Conservation (phyloP, 2,113 vertebrate species). For the Caranx ignobilis region DNA sequence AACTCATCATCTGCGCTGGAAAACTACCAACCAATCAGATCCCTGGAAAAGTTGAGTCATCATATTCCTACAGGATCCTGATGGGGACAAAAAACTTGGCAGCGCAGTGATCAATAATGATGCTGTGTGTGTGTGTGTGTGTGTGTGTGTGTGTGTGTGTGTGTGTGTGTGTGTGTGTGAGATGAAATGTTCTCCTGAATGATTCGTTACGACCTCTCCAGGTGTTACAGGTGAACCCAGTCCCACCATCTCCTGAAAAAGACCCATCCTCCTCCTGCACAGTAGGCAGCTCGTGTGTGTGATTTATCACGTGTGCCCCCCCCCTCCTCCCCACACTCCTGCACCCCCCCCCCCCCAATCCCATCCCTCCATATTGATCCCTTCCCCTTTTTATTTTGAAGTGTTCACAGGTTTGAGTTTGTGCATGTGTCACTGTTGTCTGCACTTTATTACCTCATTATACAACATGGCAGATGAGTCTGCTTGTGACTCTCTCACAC, state of each 20-base stretch:
- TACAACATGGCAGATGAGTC: conserved; percentile 50
- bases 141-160: background rate
- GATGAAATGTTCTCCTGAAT: conserved; percentile 54
- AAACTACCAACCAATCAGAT: no score
- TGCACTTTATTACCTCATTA: conserved; percentile 55
- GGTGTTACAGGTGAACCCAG: conserved; percentile 63
- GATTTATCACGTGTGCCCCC: conserved; percentile 40
- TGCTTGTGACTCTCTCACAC: conserved; percentile 61
- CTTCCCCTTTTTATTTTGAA: conserved; percentile 26
- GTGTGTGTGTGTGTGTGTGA: background rate
- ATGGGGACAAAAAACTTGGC: no score
- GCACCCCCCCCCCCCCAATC: background rate
- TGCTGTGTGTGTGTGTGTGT: background rate
- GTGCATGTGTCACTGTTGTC: conserved; percentile 62
- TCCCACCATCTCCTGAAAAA: conserved; percentile 63
- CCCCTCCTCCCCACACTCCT: conserved; percentile 15
- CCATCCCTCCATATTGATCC: conserved; percentile 46
- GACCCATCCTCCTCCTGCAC: conserved; percentile 56
- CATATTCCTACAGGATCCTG: no score
- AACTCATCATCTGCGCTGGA: no score
- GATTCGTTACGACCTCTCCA: conserved; percentile 68
- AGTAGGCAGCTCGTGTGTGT: conserved; percentile 64
- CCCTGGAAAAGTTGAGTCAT: no score
- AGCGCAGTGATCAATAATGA: no score
- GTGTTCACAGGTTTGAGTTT: conserved; percentile 45